These are phyloP conservation scores for Thamnaconus septentrionalis DNA, from an alignment of 2,113 vertebrate species.

Conservation along the genomic window DNA sequence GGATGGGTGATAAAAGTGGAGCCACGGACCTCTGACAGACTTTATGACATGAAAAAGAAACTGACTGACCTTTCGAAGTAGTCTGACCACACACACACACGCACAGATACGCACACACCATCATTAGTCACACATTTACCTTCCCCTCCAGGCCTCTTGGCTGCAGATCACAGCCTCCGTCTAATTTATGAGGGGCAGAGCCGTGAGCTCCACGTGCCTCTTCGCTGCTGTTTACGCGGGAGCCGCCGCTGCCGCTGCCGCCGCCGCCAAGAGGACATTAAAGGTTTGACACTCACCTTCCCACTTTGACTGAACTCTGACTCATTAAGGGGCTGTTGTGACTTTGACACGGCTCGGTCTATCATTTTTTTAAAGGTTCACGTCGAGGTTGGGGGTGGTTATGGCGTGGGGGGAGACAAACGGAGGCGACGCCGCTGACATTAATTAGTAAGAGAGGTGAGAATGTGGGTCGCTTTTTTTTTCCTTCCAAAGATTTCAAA, in stretches of 20 bases:
- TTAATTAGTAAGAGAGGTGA: slow-evolving; percentile 27
- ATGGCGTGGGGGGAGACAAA: slow-evolving; percentile 5
- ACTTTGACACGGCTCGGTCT: neutral
- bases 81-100: neutral
- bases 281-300: slow-evolving; percentile 23
- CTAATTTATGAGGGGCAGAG: slow-evolving; percentile 53
- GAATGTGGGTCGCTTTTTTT: slow-evolving; percentile 5
- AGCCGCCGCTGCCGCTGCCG: slow-evolving; percentile 5
- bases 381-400: neutral
- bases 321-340: too few species aligned
- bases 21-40: too few species aligned
- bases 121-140: slow-evolving; percentile 42
- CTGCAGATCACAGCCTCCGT: slow-evolving; percentile 49
- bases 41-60: neutral
- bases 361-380: slow-evolving; percentile 4
- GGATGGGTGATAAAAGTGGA: too few species aligned
- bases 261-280: slow-evolving; percentile 5
- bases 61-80: neutral
- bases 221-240: slow-evolving; percentile 45
- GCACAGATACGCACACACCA: slow-evolving; percentile 24
- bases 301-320: slow-evolving; percentile 13
- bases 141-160: slow-evolving; percentile 31
- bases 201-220: slow-evolving; percentile 42
- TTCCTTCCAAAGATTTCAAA: slow-evolving; percentile 16
- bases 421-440: slow-evolving; percentile 19